phyloP scores from a whole-genome alignment of 2,888 invertebrate species.

The Metallyticus violacea region DNA sequence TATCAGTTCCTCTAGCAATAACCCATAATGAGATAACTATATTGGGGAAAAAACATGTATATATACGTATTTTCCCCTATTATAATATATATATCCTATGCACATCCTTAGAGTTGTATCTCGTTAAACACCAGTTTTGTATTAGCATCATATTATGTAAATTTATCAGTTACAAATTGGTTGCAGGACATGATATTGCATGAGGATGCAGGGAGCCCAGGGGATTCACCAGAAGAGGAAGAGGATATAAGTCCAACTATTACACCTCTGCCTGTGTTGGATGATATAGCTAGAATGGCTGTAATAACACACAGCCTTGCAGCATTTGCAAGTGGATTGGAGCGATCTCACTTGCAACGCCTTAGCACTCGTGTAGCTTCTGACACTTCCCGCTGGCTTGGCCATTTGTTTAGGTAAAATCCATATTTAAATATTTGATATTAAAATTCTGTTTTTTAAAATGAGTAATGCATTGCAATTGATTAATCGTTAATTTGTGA shows the following conservation, averaged over 20 bases:
- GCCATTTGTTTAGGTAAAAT: constrained; percentile 80
- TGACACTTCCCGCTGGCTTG: constrained; percentile 85
- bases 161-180: neutral
- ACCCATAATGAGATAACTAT: neutral
- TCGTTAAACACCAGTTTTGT: too few relatives aligned
- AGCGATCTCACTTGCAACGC: constrained; percentile 72
- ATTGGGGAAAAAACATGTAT: too few relatives aligned
- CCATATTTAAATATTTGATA: too few relatives aligned
- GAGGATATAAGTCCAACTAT: constrained; percentile 37
- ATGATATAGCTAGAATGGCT: constrained; percentile 55
- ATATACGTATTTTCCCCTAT: too few relatives aligned
- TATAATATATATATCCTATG: too few relatives aligned
- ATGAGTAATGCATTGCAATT: too few relatives aligned
- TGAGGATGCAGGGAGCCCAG: constrained; percentile 39
- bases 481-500: too few relatives aligned
- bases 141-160: too few relatives aligned
- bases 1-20: neutral
- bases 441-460: too few relatives aligned
- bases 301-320: constrained; percentile 85
- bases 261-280: constrained; percentile 45
- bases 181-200: constrained; percentile 44
- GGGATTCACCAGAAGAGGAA: constrained; percentile 27
- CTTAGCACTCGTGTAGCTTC: constrained; percentile 78
- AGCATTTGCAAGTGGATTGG: constrained; percentile 81
- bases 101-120: too few relatives aligned